Evolutionary conservation across 2,888 invertebrate species (phyloP), one percentile per base, ranked within the genome.

Genomic region (Apodemia duryi): DNA sequence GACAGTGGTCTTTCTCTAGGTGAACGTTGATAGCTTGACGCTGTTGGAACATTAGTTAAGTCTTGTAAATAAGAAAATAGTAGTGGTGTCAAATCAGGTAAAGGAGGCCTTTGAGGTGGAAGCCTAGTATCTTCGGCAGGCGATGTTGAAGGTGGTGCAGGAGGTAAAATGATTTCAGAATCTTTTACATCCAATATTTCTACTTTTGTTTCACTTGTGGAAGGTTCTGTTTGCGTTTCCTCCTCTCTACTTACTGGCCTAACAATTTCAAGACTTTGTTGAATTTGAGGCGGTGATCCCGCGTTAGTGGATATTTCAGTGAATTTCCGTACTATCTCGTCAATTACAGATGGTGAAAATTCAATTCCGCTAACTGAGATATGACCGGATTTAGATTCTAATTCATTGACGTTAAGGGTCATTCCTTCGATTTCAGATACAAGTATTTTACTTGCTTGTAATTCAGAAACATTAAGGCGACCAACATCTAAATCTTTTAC

Each of bases 371-470:
- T 94, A 1, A 95, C 93, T 64, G 94, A 93, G 69, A 95, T 88
- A 72, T 94, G 94, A 0, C 95, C 95, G 0, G 94, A 93, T 77
- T 94, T 94, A 6, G 95, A 95, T 73, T 94, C 94, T 68, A 96
- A 86, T 77, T 97, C 96, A 63, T 95, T 93, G 0, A 96, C 94
- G 70, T 94, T 94, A 70, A 97, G 92, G 49, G 95, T 94, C 73
- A 94, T 93, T 6, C 96, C 95, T 76, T 97, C 96, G 68, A 97
- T 94, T 81, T 97, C 96, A 0, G 96, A 96, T 0, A 97, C 96
- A 63, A 95, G 91, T 69, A 97, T 95, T 80, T 95, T 96, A 65
- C 94, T 95, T 0, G 97, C 96, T 80, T 96, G 95, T 57, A 97
- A 84, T 74, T 96, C 96, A 66, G 95, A 95, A 0, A 97, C 97